Base-by-base conservation (phyloP, 2,113 vertebrate genomes). In the Microtus montanus region DNA sequence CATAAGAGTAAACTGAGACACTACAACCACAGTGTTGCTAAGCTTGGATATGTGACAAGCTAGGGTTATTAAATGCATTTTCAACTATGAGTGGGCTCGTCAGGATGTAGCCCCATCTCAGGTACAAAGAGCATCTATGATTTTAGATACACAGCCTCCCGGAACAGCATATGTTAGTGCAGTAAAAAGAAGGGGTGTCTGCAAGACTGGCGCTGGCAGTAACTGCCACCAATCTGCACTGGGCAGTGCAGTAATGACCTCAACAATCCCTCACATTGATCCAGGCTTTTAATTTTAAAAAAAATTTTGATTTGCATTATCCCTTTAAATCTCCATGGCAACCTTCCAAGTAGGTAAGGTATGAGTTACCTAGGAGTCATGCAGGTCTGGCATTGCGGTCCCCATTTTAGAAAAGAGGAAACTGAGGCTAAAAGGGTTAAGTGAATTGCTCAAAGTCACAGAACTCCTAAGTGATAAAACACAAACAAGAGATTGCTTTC, bases 301-400 rank as follows among this genome's bases (percentile, higher is more conserved):
- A 93, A 79, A 70, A 93, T 87, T 94, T 97, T 75, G 3, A 33
- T 82, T 58, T 93, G 58, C 47, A n/a, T 92, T 95, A 95, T 68
- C 14, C n/a, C 79, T 97, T 80, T 95, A 77, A 89, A 89, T 97
- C 70, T 95, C 83, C 93, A 71, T 77, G 93, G 58, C 90, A 96
- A 91, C 78, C 73, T 95, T 94, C 33, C 90, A 73, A 91, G 71
- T 80, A 79, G 54, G 17, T 87, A 91, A 54, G 49, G 15, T 91
- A 82, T 95, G 74, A 77, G 94, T 91, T 66, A 82, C 5, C 4
- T 71, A 89, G 79, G 24, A 91, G 58, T 84, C 75, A 61, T 73
- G 49, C 33, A 80, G 82, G 20, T 92, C 79, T 96, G 54, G 14
- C 17, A 61, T 87, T 38, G 63, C 44, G 58, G 74, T 83, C 38